Conservation (phyloP, 2,888 invertebrate species). For the Drepanosiphum platanoidis region DNA sequence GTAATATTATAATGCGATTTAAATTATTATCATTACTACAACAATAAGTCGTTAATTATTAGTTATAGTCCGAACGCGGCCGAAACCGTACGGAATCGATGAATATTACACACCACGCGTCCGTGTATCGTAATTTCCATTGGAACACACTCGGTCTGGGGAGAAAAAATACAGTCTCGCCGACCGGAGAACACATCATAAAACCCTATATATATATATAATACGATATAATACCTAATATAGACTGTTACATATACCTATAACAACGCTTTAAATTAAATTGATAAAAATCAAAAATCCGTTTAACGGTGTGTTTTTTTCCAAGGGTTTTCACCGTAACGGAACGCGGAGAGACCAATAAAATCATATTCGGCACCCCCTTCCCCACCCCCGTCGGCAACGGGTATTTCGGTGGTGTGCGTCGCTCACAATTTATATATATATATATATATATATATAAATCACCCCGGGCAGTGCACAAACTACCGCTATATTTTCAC, state of each 20-base stretch:
- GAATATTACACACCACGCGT: no score
- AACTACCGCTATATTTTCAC: constrained; percentile 41
- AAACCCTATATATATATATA: not conserved
- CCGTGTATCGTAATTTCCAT: not conserved
- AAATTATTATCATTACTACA: not conserved
- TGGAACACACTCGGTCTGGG: not conserved
- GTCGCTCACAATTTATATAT: not conserved
- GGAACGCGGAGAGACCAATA: constrained; percentile 25
- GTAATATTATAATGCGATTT: not conserved
- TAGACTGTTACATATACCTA: not conserved
- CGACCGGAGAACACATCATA: not conserved
- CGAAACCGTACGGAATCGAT: not conserved
- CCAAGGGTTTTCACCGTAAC: constrained; percentile 24
- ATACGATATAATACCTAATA: no score
- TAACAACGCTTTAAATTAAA: constrained; percentile 26
- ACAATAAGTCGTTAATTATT: not conserved
- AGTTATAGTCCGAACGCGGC: not conserved
- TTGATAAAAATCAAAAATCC: constrained; percentile 53
- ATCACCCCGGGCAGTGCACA: not conserved
- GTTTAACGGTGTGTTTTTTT: constrained; percentile 5
- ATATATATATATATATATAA: not conserved
- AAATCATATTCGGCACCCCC: constrained; percentile 42
- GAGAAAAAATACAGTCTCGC: not conserved
- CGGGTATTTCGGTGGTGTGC: constrained; percentile 47
- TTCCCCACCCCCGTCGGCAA: no score